Evolutionary conservation across 2,888 invertebrate species (phyloP), one percentile per base, ranked within the genome.

Genomic region (Himalopsyche anomala): DNA sequence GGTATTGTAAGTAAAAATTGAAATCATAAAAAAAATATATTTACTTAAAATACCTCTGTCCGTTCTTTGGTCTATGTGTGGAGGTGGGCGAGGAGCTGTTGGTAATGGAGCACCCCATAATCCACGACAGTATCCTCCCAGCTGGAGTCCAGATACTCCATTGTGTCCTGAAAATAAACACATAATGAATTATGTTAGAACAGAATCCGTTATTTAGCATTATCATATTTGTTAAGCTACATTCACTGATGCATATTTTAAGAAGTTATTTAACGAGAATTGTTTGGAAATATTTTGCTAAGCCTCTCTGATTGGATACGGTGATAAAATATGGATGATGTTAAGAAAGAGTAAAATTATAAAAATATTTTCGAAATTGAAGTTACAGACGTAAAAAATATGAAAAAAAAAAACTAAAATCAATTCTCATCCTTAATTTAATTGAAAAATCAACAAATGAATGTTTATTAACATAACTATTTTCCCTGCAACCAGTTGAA

Each of bases 111-210:
- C 91, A 2, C 92, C 92, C 93, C 93, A 93, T 0, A 93, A 89
- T 0, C 93, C 92, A 62, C 92, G 92, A 80, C 93, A 92, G 28
- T 93, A 89, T 0, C 93, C 91, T 19, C 88, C 87, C 80, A 88
- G 45, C 62, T 88, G 88, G 40, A 88, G 82, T 19, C 82, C 74
- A 54, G 86, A 86, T 56, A 79, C 80, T 45, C 79, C 83, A 62
- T 81, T 82, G 69, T 82, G 87, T 80, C 80, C 88, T 88, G 83
- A 17, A 86, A 83, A 81, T 83, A 54, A 85, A 36, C 2, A 28
- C 28, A 28, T 28, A 19, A 82, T 80, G n/a, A 40, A 19, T n/a
- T 62, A 36, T 19, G 19, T 80, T 5, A 80, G 79, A 79, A 83
- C 4, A 51, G 4, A 15, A 51, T 51, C 15, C 15, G 51, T 15